Evolutionary conservation across 2,888 invertebrate genomes (phyloP), one percentile per base, ranked within the genome.

Genomic region (Heliconius ismenius): DNA sequence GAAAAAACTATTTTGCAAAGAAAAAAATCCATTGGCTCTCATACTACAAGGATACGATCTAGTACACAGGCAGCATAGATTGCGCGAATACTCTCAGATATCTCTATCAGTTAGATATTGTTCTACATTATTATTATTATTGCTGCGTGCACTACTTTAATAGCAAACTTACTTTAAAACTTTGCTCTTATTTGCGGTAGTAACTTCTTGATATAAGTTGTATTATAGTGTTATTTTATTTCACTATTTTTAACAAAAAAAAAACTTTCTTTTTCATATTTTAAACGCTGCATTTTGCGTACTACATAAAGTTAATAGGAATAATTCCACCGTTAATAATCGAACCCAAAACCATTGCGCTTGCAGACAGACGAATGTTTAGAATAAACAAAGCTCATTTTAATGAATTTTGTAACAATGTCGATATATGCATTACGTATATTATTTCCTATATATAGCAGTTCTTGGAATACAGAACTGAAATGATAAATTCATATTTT

Each of bases 61-160:
- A 21, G 76, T 75, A 77, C 79, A 80, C 78, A 78, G 79, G 76
- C 79, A 79, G 81, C 82, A 82, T 76, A 80, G 81, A 81, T 82
- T 80, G 82, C 77, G 81, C 81, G 82, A 79, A 81, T 81, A 77
- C 77, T 74, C 74, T 75, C 76, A 70, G 80, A 82, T 83, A 83
- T 82, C 82, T 82, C 78, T 79, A 81, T 81, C 79, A 79, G 81
- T 79, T 79, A 82, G 82, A 82, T 83, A 83, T 80, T 83, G 82
- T 83, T 80, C 78, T 78, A 82, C 83, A 82, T 82, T 83, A 82
- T 81, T 83, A 82, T 81, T 83, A 81, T 82, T 81, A 80, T 77
- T 81, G 81, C 80, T 78, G 77, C n/a, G n/a, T 80, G 75, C 26
- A 73, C 43, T 63, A 73, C 73, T 73, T 73, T 63, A 73, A 73